Percentiles rank a stretch among this genome's conserved stretches.
phyloP scores from a whole-genome alignment of 2,113 vertebrate genomes.

The Paramormyrops kingsleyae region DNA sequence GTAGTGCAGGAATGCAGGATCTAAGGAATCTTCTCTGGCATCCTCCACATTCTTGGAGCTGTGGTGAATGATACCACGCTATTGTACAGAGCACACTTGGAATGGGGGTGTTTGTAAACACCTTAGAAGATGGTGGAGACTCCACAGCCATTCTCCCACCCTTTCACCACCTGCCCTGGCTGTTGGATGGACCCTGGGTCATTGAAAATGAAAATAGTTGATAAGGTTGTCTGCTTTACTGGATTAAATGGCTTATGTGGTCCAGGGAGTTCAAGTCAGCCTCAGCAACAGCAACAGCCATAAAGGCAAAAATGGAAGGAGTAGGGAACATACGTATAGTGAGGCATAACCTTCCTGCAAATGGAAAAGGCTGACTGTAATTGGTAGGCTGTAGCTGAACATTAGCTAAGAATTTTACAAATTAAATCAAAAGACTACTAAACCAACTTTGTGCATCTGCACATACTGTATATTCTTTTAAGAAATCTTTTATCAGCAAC shows the following conservation, averaged over 20 bases:
- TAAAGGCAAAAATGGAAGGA: not conserved
- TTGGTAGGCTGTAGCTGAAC: not conserved
- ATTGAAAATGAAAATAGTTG: slow-evolving; percentile 32
- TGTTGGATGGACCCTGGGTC: slow-evolving; percentile 30
- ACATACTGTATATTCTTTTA: not conserved
- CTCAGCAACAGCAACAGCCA: not conserved
- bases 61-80: slow-evolving; percentile 46
- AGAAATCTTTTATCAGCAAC: not conserved
- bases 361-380: not conserved
- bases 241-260: slow-evolving; percentile 28
- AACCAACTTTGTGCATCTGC: not conserved
- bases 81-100: slow-evolving; percentile 57
- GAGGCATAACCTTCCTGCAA: not conserved
- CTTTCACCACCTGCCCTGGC: not conserved
- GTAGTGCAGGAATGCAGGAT: slow-evolving; percentile 51
- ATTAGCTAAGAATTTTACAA: not conserved
- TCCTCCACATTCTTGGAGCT: slow-evolving; percentile 60
- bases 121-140: slow-evolving; percentile 32
- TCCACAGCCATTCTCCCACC: slow-evolving; percentile 16
- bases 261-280: slow-evolving; percentile 16
- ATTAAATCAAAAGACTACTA: not conserved
- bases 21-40: slow-evolving; percentile 52
- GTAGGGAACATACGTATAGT: not conserved
- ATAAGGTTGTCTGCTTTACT: slow-evolving; percentile 37
- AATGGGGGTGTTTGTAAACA: slow-evolving; percentile 56